Base-by-base conservation (phyloP, 2,888 invertebrate genomes). In the Lathronympha strigana region DNA sequence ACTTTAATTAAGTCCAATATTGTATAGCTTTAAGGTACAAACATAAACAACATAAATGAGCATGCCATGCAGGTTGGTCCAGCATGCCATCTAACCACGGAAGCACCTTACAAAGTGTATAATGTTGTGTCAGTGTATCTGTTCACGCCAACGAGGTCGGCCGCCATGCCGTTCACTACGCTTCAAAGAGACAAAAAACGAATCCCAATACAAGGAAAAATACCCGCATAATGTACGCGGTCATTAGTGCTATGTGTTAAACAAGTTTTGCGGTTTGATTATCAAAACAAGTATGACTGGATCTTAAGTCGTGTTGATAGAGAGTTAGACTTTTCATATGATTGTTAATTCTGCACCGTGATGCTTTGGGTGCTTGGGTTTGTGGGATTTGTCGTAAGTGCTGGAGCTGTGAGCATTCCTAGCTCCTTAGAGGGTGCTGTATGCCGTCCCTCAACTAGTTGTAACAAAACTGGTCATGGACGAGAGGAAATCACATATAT, bases 261-360 rank as follows among this genome's bases (percentile, higher is more conserved):
- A 36, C 38, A 40, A 17, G 33, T 43, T 38, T 28, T 23, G 45
- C 21, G 43, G 45, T 50, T 62, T 33, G 50, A 50, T 62, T 61
- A 28, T 45, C n/a, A 25, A 43, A 23, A 58, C 45, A 45, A 38
- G 33, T 31, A 51, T 67, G 62, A 21, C 23, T 15, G 33, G 19
- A 40, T 53, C 57, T 21, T 36, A 23, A 36, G 33, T 47, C 36
- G 13, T 33, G 21, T 33, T 53, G 21, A 53, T 53, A 11, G n/a
- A 53, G 11, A 19, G 51, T 33, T 4, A n/a, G 11, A 15, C 8
- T 23, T 19, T 15, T 11, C 1, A 17, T 43, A 43, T 49, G 28
- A 15, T 49, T 33, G 33, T 33, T 21, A 8, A 36, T 21, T 53
- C 8, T 21, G 28, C 36, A 53, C 21, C 36, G 36, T 53, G 36